Conservation (phyloP, 1,140 invertebrate genomes). For the Bombus terrestris region DNA sequence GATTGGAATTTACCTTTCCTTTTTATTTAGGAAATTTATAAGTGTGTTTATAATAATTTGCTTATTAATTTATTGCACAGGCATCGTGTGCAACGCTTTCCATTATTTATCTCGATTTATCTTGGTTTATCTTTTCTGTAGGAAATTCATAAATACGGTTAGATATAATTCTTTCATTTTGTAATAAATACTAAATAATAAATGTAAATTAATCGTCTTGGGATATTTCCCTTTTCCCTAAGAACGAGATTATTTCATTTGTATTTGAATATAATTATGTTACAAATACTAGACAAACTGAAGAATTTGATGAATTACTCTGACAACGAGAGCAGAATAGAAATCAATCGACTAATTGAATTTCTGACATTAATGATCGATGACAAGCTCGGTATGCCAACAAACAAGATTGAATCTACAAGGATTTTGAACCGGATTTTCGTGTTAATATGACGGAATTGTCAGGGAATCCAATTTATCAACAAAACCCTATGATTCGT, state of each 20-base stretch:
- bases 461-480: slow-evolving; percentile 27
- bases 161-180: too few relatives aligned
- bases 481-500: not conserved
- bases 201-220: not conserved
- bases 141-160: too few relatives aligned
- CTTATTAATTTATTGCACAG: too few relatives aligned
- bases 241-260: not conserved
- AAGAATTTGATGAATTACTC: not conserved
- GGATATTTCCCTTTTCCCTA: not conserved
- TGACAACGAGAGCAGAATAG: not conserved
- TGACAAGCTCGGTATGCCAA: not conserved
- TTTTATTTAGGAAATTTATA: too few relatives aligned
- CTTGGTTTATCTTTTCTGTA: too few relatives aligned
- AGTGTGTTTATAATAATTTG: too few relatives aligned
- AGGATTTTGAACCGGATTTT: not conserved
- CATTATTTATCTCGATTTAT: too few relatives aligned
- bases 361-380: slow-evolving; percentile 10
- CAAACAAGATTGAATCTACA: not conserved
- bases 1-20: too few relatives aligned
- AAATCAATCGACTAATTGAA: not conserved
- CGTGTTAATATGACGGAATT: slow-evolving; percentile 13
- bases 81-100: too few relatives aligned
- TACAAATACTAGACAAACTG: not conserved
- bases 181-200: too few relatives aligned
- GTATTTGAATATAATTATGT: not conserved